A percentile compares a stretch with the other conserved stretches of the same genome.
Conservation (phyloP, 2,888 invertebrate genomes). For the Polydrusus pterygomalis region DNA sequence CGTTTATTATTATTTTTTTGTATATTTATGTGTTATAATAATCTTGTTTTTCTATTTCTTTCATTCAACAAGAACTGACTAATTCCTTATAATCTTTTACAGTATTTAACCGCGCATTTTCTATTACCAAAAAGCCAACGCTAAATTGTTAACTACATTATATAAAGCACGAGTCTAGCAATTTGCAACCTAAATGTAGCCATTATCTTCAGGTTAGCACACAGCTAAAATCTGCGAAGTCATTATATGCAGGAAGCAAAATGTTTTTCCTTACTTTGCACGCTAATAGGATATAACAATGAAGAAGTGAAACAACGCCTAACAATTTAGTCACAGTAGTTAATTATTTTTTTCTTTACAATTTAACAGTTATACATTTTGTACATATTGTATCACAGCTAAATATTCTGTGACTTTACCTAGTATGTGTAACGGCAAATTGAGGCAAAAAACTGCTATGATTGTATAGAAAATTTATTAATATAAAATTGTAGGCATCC, state of each 20-base stretch:
- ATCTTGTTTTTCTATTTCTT: neutral
- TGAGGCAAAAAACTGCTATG: neutral
- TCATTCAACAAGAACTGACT: neutral
- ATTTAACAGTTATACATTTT: too few relatives aligned
- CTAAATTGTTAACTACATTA: slow-evolving; percentile 40
- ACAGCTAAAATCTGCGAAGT: slow-evolving; percentile 41
- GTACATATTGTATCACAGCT: too few relatives aligned
- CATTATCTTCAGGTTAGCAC: slow-evolving; percentile 39
- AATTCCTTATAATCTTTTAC: neutral
- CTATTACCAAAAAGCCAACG: neutral
- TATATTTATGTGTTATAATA: too few relatives aligned
- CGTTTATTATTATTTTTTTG: too few relatives aligned
- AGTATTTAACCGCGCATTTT: neutral
- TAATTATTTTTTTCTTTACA: neutral
- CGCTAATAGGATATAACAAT: slow-evolving; percentile 6
- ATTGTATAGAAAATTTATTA: slow-evolving; percentile 18
- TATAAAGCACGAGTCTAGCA: slow-evolving; percentile 32
- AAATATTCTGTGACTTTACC: too few relatives aligned
- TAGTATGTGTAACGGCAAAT: too few relatives aligned
- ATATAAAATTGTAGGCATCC: slow-evolving; percentile 6
- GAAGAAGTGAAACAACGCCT: neutral
- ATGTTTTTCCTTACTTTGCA: slow-evolving; percentile 45
- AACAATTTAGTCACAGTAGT: neutral
- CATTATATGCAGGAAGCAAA: slow-evolving; percentile 46
- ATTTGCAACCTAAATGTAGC: slow-evolving; percentile 43